Base-by-base conservation (phyloP, 92 coral and sea anemone genomes). In the Chrysogorgia sp. region DNA sequence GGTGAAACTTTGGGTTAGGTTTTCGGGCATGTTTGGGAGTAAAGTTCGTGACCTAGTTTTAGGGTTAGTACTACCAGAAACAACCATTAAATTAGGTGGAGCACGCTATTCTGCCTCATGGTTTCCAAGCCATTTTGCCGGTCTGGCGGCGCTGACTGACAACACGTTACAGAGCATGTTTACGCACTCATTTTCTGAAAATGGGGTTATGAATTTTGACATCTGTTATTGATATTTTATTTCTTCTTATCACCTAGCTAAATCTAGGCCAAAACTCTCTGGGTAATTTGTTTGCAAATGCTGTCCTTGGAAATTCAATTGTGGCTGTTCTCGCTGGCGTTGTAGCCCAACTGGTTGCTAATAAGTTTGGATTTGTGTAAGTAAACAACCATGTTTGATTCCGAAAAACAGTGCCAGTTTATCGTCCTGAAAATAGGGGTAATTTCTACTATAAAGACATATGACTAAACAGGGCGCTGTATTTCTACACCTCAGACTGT, bases 321-420 rank as follows among this genome's bases (percentile, higher is more conserved):
- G 92, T 89, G 56, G 97, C 97, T 25, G 90, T 93, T 67, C 28
- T 68, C 26, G 90, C 96, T 55, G 97, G 97, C 23, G 67, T 93
- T 30, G 85, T 86, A 33, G 97, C 97, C 41, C 93, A 93, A 47
- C 86, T 70, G 13, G 85, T 82, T 13, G 97, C 96, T 12, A 74
- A 53, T 34, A 79, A 84, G 10, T 90, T 83, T 88, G 97, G 97
- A 40, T 90, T 93, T 69, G 89, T 88, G 97, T 93, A 85, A 90
- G 97, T 81, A 49, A 8, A 1, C 17, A 7, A n/a, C n/a, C n/a
- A n/a, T n/a, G n/a, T n/a, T n/a, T n/a, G 0, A 12, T 13, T 15
- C 22, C 14, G 2, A 28, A 34, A 28, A 49, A 37, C 32, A 40
- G 7, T 21, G n/a, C 34, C 41, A 55, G 17, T 19, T 24, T 48